Conservation (phyloP, 64 coral and sea anemone species). For the Actinia tenebrosa region DNA sequence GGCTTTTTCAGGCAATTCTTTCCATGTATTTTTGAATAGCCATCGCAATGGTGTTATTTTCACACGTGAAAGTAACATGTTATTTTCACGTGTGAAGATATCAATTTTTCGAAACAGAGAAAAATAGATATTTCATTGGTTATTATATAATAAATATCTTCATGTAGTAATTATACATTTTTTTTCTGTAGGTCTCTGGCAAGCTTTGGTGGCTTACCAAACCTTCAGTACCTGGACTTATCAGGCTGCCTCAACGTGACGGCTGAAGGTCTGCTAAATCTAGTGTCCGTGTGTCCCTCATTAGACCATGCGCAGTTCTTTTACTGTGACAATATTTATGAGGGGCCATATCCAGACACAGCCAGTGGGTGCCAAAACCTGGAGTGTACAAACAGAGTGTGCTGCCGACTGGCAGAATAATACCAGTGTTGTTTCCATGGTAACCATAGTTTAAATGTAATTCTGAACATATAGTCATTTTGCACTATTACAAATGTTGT, state of each 20-base stretch:
- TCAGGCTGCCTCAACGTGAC: constrained; percentile 91
- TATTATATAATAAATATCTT: no score
- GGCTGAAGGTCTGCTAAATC: constrained; percentile 71
- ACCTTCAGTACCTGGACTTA: constrained; percentile 79
- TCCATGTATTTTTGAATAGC: no score
- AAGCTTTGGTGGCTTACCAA: constrained; percentile 67
- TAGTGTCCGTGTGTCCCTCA: constrained; percentile 76
- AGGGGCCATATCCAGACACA: constrained; percentile 92
- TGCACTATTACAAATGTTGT: no score
- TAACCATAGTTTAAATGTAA: background rate
- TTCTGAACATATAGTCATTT: no score
- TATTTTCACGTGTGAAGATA: no score
- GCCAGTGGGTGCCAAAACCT: constrained; percentile 98
- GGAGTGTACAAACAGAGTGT: constrained; percentile 76
- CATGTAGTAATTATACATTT: no score
- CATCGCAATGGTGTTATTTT: no score
- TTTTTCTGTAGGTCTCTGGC: constrained; percentile 55
- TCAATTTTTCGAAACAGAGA: no score
- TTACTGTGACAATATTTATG: constrained; percentile 97
- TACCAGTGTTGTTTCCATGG: background rate
- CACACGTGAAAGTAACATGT: no score
- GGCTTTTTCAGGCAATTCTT: no score
- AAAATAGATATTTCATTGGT: no score
- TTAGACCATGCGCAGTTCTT: constrained; percentile 86
- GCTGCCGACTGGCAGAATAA: constrained; percentile 70